Base-by-base conservation (phyloP, 2,888 invertebrate species). In the Orthosia gothica region DNA sequence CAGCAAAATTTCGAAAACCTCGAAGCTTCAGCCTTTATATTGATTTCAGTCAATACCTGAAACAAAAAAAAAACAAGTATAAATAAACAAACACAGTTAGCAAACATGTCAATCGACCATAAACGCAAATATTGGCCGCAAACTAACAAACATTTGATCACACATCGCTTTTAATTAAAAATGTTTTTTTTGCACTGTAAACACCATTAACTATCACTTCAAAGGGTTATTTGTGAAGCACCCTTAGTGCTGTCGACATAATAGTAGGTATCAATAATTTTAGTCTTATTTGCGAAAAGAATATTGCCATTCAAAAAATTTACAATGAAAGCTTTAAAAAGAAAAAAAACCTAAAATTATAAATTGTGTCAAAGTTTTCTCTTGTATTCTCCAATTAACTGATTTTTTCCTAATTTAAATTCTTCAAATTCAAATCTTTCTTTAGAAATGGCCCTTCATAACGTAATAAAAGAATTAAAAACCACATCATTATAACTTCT, bases 81-180 rank as follows among this genome's bases (percentile, higher is more conserved):
- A 76, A 79, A 75, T 80, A 85, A 64, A 85, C 68, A 74, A 64
- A 54, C 57, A 11, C 20, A 32, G 32, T 32, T 49, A 20, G 26
- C 57, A 73, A 70, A 86, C 63, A 76, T 55, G 70, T 50, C 73
- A 66, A 79, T 83, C 76, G 73, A 74, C 81, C 71, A 75, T 78
- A 67, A 71, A 76, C 20, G 70, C 79, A 86, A 86, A 86, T 74
- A 86, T 86, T 83, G 69, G 76, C 15, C 5, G n/a, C 64, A 57
- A 77, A 79, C 72, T 70, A 79, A 66, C 79, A 79, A 88, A 82
- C 79, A 84, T 87, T 87, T 82, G 82, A 79, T 77, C 82, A 74
- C 71, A 88, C 76, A 79, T 62, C 26, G 71, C 62, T 13, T 84
- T 79, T 80, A 82, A 87, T 87, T 87, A 82, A 84, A 85, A 78